These are phyloP conservation scores for Eupithecia vulgata DNA, from an alignment of 2,888 invertebrate genomes.

Conservation along the genomic window DNA sequence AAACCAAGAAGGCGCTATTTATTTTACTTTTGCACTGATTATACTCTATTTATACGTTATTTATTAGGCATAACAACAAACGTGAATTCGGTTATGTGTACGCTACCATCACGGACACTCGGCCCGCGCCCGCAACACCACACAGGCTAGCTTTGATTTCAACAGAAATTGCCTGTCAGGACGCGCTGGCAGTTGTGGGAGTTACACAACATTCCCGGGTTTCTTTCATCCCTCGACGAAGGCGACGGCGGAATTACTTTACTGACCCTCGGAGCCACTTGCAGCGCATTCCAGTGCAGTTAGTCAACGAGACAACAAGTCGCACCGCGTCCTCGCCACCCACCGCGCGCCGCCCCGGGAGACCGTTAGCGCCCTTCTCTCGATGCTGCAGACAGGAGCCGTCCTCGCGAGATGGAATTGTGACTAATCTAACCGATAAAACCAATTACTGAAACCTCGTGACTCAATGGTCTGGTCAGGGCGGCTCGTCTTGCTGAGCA, in stretches of 20 bases:
- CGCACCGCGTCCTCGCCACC: constrained; percentile 18
- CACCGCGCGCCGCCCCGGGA: neutral
- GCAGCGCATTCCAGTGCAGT: constrained; percentile 44
- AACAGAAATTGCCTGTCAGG: neutral
- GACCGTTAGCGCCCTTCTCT: constrained; percentile 23
- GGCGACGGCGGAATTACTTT: too few relatives aligned
- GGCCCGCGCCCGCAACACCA: too few relatives aligned
- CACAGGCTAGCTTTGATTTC: neutral
- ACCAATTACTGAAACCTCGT: constrained; percentile 15
- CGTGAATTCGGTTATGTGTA: too few relatives aligned
- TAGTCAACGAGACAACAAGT: constrained; percentile 48
- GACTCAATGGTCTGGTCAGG: constrained; percentile 20
- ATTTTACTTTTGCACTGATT: too few relatives aligned
- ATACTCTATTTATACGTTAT: too few relatives aligned
- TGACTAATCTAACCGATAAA: constrained; percentile 27
- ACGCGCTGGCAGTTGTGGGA: neutral
- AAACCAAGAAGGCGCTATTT: too few relatives aligned
- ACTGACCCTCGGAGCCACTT: constrained; percentile 12
- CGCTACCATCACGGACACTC: too few relatives aligned
- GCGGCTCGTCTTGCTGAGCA: constrained; percentile 8
- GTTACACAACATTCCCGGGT: neutral
- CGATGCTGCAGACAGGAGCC: neutral
- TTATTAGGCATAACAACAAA: too few relatives aligned
- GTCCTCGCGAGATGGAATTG: constrained; percentile 17
- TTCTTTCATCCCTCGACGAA: neutral